Evolutionary conservation across 2,113 vertebrate genomes (phyloP).

Genomic region (Ciconia stormi): DNA sequence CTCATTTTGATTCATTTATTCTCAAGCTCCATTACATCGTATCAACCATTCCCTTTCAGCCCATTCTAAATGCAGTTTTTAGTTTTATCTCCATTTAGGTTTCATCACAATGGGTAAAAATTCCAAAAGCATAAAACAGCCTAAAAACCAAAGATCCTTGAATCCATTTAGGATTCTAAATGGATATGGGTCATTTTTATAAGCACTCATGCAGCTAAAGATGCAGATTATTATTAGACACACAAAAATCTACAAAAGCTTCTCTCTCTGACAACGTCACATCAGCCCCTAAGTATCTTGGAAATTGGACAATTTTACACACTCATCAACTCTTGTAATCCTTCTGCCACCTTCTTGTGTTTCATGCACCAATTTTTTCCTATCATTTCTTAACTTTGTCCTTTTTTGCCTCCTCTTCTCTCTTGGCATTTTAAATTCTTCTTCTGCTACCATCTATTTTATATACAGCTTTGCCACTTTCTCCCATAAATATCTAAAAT

Average conservation of each 20-base stretch:
- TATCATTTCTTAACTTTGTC: not conserved
- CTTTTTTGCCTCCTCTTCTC: not conserved
- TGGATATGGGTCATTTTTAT: slow-evolving; percentile 2
- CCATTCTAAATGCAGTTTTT: slow-evolving; percentile 13
- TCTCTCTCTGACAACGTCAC: not conserved
- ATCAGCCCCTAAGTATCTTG: not conserved
- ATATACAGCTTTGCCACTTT: not conserved
- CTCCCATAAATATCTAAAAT: not conserved
- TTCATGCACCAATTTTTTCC: not conserved
- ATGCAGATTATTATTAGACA: slow-evolving; percentile 13
- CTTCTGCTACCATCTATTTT: not conserved
- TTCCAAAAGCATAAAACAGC: slow-evolving; percentile 27
- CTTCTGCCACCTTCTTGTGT: not conserved
- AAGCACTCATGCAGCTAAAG: slow-evolving; percentile 1
- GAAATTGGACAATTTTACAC: slow-evolving; percentile 39
- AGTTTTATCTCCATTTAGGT: slow-evolving; percentile 36
- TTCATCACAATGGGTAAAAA: slow-evolving; percentile 20
- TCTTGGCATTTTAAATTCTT: not conserved
- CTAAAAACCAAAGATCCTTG: not conserved
- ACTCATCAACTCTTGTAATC: not conserved
- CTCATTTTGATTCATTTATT: slow-evolving; percentile 65
- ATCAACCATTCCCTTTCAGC: slow-evolving; percentile 19
- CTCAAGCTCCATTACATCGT: slow-evolving; percentile 32
- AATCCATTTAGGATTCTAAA: slow-evolving; percentile 37
- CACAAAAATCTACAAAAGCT: not conserved